Conservation (phyloP, 2,797 vertebrate genomes). For the Sorex maritimensis region DNA sequence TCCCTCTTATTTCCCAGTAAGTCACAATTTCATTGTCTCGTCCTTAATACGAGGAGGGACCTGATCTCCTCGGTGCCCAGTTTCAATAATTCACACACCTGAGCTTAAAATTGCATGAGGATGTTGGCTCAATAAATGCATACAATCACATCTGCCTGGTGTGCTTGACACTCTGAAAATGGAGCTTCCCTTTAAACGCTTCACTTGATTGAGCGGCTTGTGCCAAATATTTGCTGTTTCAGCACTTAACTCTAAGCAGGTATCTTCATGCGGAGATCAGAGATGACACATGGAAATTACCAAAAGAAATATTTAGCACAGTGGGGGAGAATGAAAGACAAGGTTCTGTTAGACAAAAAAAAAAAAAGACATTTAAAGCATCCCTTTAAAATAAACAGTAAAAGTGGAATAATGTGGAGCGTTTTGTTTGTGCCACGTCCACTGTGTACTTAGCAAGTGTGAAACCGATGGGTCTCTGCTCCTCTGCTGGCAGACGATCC, state of each 20-base stretch:
- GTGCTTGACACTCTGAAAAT: constrained; percentile 47
- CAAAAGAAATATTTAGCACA: background rate
- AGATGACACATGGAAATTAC: background rate
- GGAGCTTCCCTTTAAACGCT: background rate
- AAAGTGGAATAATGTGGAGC: too few relatives aligned
- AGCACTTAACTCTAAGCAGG: constrained; percentile 32
- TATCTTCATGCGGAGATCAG: constrained; percentile 54
- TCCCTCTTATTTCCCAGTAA: constrained; percentile 31
- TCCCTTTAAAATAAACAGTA: too few relatives aligned
- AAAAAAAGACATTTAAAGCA: constrained; percentile 25
- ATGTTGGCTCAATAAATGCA: constrained; percentile 20
- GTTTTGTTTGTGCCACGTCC: too few relatives aligned
- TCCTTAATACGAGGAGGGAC: constrained; percentile 7
- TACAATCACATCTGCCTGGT: background rate
- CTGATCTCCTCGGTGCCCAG: background rate
- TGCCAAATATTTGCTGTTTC: constrained; percentile 23
- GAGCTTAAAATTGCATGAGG: constrained; percentile 12
- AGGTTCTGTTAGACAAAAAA: background rate
- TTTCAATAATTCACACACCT: constrained; percentile 50
- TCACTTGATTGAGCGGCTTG: background rate
- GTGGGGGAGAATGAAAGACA: background rate
- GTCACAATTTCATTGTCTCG: background rate
- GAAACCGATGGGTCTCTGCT: background rate
- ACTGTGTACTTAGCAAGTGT: constrained; percentile 50
- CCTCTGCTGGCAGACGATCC: background rate